Evolutionary conservation across 2,888 invertebrate species (phyloP).

Genomic region (Apotomis turbidana): DNA sequence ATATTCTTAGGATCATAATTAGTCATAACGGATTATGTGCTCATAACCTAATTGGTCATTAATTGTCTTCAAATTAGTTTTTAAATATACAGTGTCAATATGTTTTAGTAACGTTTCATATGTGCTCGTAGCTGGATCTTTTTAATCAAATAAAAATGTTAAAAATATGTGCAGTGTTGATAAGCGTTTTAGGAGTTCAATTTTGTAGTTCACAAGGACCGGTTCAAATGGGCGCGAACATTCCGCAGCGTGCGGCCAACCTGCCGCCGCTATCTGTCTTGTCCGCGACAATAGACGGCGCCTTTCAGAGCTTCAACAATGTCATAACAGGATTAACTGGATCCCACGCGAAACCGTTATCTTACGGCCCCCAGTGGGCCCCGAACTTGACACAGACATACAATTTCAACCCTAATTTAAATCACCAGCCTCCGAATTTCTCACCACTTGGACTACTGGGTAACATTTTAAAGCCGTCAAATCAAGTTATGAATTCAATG

Average conservation of each 20-base stretch:
- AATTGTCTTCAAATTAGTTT: not conserved
- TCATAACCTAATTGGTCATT: constrained; percentile 7
- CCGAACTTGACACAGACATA: not conserved
- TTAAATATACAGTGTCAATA: constrained; percentile 1
- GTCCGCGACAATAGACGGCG: constrained; percentile 14
- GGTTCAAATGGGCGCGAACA: constrained; percentile 1
- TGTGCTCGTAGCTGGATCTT: not conserved
- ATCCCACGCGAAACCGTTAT: constrained; percentile 9
- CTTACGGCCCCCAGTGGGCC: constrained; percentile 8
- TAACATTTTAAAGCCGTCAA: constrained; percentile 29
- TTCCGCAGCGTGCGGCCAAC: constrained; percentile 7
- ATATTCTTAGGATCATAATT: too few relatives aligned
- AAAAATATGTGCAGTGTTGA: constrained; percentile 14
- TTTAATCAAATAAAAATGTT: constrained; percentile 12
- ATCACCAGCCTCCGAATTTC: constrained; percentile 16
- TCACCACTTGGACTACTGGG: constrained; percentile 12
- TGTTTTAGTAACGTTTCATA: constrained; percentile 12
- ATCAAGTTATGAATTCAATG: constrained; percentile 35
- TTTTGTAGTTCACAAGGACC: constrained; percentile 15
- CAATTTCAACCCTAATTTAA: constrained; percentile 7
- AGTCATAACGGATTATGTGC: not conserved
- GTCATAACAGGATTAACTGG: constrained; percentile 33
- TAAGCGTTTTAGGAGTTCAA: constrained; percentile 14
- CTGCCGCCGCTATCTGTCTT: constrained; percentile 7
- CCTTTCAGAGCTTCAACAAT: constrained; percentile 13